Conservation (phyloP, 2,797 vertebrate species). For the Coluber constrictor region DNA sequence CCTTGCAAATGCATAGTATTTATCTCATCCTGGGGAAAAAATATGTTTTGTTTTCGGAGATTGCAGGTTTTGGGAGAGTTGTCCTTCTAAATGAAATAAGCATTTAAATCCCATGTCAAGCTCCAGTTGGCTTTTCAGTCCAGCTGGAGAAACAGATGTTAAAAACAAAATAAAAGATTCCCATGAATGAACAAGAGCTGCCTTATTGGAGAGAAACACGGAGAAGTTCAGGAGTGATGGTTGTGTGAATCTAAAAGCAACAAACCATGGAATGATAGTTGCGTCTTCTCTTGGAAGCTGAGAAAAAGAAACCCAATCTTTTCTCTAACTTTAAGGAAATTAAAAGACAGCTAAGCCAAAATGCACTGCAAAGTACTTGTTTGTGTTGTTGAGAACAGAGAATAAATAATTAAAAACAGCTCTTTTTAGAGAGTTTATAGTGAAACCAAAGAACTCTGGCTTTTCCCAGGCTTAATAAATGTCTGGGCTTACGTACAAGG, state of each 20-base stretch:
- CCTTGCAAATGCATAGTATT: not conserved
- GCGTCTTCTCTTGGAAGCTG: slow-evolving; percentile 1
- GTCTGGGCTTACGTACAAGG: not conserved
- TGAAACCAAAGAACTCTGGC: slow-evolving; percentile 29
- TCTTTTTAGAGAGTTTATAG: slow-evolving; percentile 31
- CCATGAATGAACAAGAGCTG: not conserved
- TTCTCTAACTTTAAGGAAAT: not conserved
- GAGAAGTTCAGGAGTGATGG: slow-evolving; percentile 24
- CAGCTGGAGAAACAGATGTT: not conserved
- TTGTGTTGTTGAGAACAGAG: slow-evolving; percentile 18
- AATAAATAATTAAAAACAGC: not conserved
- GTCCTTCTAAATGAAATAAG: slow-evolving; percentile 12
- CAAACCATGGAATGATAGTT: not conserved
- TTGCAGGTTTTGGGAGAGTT: not conserved
- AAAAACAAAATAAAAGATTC: not conserved
- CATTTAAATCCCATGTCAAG: not conserved
- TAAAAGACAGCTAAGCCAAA: accelerated
- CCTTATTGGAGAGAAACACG: not conserved
- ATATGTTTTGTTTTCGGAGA: not conserved
- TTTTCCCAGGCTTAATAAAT: slow-evolving; percentile 14
- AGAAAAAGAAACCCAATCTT: slow-evolving; percentile 7
- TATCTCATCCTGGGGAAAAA: not conserved
- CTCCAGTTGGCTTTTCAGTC: not conserved
- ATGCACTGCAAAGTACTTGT: not conserved
- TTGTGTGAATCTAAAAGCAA: slow-evolving; percentile 29